Base-by-base conservation (phyloP, 2,888 invertebrate species). In the Nomada goodeniana region DNA sequence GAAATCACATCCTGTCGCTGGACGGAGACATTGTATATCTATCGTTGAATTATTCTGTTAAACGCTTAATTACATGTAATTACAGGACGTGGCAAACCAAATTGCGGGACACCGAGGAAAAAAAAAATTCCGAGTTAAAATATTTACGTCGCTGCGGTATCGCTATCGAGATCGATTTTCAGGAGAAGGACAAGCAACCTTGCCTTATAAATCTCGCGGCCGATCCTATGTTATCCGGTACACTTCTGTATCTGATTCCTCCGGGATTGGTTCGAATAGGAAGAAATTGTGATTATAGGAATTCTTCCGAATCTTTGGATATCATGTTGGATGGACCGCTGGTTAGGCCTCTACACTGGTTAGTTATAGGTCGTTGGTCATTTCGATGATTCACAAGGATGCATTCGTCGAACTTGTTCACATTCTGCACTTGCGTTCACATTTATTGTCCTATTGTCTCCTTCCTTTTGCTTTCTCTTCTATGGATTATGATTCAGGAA, bases 211-310 rank as follows among this genome's bases (percentile, higher is more conserved):
- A 96, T 93, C 94, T 96, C 60, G 94, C 95, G 50, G 95, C 96
- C 23, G 96, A 96, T 93, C 96, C 96, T 3, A 95, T 95, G 91
- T 91, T 96, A 72, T 95, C 96, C 0, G 96, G 96, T 85, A 94
- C 94, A 61, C 92, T 95, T 78, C 92, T 95, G 83, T 95, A 95
- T 89, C 91, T 94, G 7, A 92, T 95, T 77, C 94, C 95, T 65
- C 92, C 94, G 59, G 95, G 95, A 60, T 89, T 90, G 69, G 95
- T 95, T 1, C 92, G 92, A 18, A 92, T 95, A 13, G 95, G 95
- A 2, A 91, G 90, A 73, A 85, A 80, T 79, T 72, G 73, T 26
- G 67, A 52, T 57, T 15, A 82, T 13, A 82, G 80, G 44, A 73
- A 69, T 4, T 80, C 86, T 13, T 79, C 88, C 7, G 89, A 82